Evolutionary conservation across 2,797 vertebrate genomes (phyloP), one percentile per base, ranked within the genome.

Genomic region (Knipowitschia caucasica): DNA sequence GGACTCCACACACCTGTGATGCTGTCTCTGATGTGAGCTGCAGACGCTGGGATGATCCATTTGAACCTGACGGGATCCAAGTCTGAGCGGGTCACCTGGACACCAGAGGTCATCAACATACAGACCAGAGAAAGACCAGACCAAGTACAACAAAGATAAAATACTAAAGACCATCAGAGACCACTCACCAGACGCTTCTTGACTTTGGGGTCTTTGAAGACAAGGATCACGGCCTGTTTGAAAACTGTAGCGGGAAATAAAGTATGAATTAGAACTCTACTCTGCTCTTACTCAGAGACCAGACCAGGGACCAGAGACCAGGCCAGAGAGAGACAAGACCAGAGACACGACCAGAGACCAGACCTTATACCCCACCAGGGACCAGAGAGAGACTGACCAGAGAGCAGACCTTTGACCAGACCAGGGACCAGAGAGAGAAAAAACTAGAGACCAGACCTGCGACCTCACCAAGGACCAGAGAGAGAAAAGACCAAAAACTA

Each of bases 31-130:
- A 98, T 90, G 62, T 96, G 95, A 56, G 96, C 89, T 0, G 92
- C 93, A 0, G 94, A 94, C 64, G 93, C 87, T 55, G 95, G 96
- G 82, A 98, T 94, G 56, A 98, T 70, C 94, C 95, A 98, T 58
- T 93, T 93, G 81, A 98, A 98, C 80, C 94, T 96, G 82, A 95
- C 95, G 0, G 91, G 91, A 71, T 98, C 94, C 81, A 92, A 70
- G 79, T 96, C 95, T 10, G 92, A 88, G 35, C 94, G 92, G 50
- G 88, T 84, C 14, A 84, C 75, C 79, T 93, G 86, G 6, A 54
- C 18, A 50, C 20, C 6, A 12, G n/a, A 14, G 14, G n/a, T 34
- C 11, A 1, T 20, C 20, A 39, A 36, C 35, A 1, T 1, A 17
- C 18, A 9, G 15, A 42, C 39, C 20, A 24, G 12, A 42, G 0